These are phyloP conservation scores for Phasia obesa DNA, from an alignment of 2,888 invertebrate species.

Conservation along the genomic window DNA sequence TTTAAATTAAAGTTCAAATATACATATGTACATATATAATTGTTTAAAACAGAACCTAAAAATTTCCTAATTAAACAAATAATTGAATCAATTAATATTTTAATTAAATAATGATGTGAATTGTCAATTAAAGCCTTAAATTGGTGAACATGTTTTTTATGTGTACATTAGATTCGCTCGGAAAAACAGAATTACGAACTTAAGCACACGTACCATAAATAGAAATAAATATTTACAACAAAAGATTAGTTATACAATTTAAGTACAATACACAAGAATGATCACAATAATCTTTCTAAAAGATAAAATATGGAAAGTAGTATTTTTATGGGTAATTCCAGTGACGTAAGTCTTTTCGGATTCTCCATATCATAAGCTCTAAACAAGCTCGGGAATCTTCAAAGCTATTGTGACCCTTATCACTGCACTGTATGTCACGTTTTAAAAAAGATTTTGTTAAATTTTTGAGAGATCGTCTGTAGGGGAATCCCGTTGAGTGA, in stretches of 20 bases:
- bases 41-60: no score
- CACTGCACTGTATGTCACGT: constrained; percentile 90
- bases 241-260: background rate
- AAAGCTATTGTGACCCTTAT: constrained; percentile 92
- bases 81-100: no score
- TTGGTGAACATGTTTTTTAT: no score
- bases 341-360: constrained; percentile 79
- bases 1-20: no score
- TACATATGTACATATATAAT: no score
- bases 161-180: no score
- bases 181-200: no score
- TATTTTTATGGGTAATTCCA: constrained; percentile 55
- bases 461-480: constrained; percentile 90
- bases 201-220: no score
- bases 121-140: no score
- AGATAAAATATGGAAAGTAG: background rate
- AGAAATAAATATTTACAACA: no score
- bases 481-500: constrained; percentile 92
- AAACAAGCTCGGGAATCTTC: constrained; percentile 96
- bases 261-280: constrained; percentile 1
- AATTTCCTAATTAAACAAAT: no score
- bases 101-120: no score
- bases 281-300: constrained; percentile 43
- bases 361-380: constrained; percentile 92
- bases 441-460: constrained; percentile 89